Base-by-base conservation (phyloP, 53 echinoderm and acorn worm genomes). In the Arbacia lixula region DNA sequence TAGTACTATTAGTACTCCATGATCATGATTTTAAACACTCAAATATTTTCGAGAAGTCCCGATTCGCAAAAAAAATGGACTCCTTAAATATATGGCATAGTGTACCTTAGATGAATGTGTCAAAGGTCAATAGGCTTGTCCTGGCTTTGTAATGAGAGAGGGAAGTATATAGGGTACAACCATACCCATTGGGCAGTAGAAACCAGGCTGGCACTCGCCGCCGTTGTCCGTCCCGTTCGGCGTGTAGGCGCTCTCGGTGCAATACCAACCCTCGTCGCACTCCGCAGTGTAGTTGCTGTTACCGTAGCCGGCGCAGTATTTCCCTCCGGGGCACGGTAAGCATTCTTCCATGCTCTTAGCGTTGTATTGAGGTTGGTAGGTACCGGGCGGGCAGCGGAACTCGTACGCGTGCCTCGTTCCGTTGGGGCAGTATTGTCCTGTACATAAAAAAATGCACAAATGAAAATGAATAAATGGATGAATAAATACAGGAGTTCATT, bases 251-350 rank as follows among this genome's bases (percentile, higher is more conserved):
- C 92, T 88, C 20, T 90, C 92, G 0, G 89, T 87, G 61, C 99
- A 98, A 63, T 94, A 97, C 99, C 99, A 94, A 1, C 99, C 99
- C 42, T 71, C 99, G 60, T 92, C 94, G 25, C 99, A 98, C 12
- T 95, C 92, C 34, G 65, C 98, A 1, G 97, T 98, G 71, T 90
- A 98, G 91, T 98, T 98, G 36, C 88, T 86, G 66, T 98, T 98
- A 9, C 98, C 94, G 22, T 88, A 94, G 14, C 98, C 98, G 16
- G 91, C 94, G 17, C 98, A 98, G 89, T 94, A 98, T 68, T 84
- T 88, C 1, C 98, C 98, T 56, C 88, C 90, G 0, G 98, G 98
- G 27, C 98, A 98, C 21, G 60, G 25, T 43, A 95, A 84, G 42
- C 98, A 98, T 24, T 92, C 98, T 1, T 75, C 85, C 73, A 85